Evolutionary conservation across 2,888 invertebrate genomes (phyloP), one percentile per base, ranked within the genome.

Genomic region (Sarcophaga subvicina): DNA sequence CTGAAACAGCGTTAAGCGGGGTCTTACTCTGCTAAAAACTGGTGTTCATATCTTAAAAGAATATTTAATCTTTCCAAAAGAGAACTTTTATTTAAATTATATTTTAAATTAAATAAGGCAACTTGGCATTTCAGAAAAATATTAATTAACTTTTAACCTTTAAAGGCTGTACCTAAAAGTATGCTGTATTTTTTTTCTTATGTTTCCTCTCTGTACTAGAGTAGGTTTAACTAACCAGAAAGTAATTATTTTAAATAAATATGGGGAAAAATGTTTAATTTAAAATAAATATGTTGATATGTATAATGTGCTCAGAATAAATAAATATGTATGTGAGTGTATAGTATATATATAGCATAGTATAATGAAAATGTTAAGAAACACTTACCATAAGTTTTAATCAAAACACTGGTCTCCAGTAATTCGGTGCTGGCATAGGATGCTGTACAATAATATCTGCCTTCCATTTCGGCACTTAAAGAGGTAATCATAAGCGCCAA

Each of bases 361-460:
- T 22, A 22, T 49, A 17, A 54, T 14, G 17, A 0, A 54, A 54
- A 54, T 37, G 10, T 37, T 10, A 2, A 17, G 54, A 54, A 54
- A 8, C 20, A 94, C 95, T 94, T 93, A 96, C 96, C 94, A 91
- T 96, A 96, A 85, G 97, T 96, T 90, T 96, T 96, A 90, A 97
- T 95, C 90, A 94, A 94, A 66, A 97, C 96, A 86, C 95, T 95
- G 81, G 95, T 95, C 89, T 94, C 94, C 76, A 97, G 93, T 54
- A 94, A 94, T 91, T 96, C 95, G 82, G 96, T 96, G 89, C 94
- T 95, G 85, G 97, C 96, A 93, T 97, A 98, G 85, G 95, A 96
- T n/a, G 97, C 97, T 47, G 95, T 95, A 91, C 98, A 98, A 86
- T 96, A 96, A 94, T 98, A 98, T 89, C 94, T 95, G 83, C 98